These are phyloP conservation scores for Eupithecia subfuscata DNA, from an alignment of 2,888 invertebrate species.

Conservation along the genomic window DNA sequence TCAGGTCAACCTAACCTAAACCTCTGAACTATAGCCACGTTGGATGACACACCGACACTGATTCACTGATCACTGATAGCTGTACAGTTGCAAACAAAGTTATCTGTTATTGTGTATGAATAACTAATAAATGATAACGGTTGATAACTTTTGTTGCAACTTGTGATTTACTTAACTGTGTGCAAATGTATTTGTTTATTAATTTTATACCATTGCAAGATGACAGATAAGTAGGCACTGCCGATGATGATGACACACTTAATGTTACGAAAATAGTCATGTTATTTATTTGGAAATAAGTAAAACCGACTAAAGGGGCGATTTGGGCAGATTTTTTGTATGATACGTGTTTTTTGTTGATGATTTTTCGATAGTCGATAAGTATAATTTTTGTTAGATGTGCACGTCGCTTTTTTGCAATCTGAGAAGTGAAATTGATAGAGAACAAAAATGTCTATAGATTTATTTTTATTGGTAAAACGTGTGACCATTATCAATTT, in stretches of 20 bases:
- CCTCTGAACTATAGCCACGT: constrained; percentile 18
- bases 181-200: background rate
- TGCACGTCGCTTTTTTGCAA: background rate
- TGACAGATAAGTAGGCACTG: background rate
- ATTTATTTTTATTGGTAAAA: background rate
- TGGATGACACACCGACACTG: constrained; percentile 25
- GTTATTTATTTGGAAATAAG: background rate
- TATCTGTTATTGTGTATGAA: constrained; percentile 40
- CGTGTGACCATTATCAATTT: too few species aligned
- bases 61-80: constrained; percentile 32
- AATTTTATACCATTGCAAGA: background rate
- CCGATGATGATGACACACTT: background rate
- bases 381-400: background rate
- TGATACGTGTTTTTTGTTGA: too few species aligned
- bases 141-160: background rate
- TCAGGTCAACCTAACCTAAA: background rate
- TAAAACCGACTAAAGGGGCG: background rate
- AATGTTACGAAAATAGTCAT: background rate
- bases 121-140: constrained; percentile 37
- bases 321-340: background rate
- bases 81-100: constrained; percentile 29
- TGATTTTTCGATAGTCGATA: too few species aligned
- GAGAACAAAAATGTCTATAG: background rate
- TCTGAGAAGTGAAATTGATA: background rate
- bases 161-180: background rate